phyloP scores from a whole-genome alignment of 2,113 vertebrate genomes.

The Cepphus grylle region DNA sequence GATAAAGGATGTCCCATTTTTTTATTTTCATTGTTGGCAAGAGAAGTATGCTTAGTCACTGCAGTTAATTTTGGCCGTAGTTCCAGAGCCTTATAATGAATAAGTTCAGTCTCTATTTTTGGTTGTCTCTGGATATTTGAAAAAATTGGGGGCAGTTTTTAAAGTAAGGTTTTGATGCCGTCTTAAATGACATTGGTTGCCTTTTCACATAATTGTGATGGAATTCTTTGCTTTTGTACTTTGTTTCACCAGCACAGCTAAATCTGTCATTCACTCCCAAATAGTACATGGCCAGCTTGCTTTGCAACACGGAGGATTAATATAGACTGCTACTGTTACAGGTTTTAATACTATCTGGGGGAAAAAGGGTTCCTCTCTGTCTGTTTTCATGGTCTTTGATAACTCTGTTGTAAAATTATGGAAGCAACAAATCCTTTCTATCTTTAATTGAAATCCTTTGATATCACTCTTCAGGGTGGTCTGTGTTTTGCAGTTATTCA shows the following conservation, averaged over 20 bases:
- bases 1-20: not conserved
- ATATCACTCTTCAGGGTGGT: not conserved
- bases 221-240: not conserved
- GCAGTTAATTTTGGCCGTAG: constrained; percentile 4
- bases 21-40: not conserved
- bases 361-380: not conserved
- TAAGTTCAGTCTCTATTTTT: constrained; percentile 25
- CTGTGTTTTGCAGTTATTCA: not conserved
- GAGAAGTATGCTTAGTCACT: constrained; percentile 31
- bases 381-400: not conserved
- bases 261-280: not conserved
- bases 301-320: not conserved
- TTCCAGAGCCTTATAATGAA: not conserved
- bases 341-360: not conserved
- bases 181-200: not conserved
- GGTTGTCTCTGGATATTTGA: not conserved
- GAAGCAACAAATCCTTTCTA: constrained; percentile 1
- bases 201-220: not conserved
- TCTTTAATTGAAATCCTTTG: constrained; percentile 24
- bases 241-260: not conserved
- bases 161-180: not conserved
- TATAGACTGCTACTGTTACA: not conserved
- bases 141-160: not conserved
- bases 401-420: not conserved
- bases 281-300: not conserved